Conservation (phyloP, 2,797 vertebrate species). For the Tamandua tetradactyla region DNA sequence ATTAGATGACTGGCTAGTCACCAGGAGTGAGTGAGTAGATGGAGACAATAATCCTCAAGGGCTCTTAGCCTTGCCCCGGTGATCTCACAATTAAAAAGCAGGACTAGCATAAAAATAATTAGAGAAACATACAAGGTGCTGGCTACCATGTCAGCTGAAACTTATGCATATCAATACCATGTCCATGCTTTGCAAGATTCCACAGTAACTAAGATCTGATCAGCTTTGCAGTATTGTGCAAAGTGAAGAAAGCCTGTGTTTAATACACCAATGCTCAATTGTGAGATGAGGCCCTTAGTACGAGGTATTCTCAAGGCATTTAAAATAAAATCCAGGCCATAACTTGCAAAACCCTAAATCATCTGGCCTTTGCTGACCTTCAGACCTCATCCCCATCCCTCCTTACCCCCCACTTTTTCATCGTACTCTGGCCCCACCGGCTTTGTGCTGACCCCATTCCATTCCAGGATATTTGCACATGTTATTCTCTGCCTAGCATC, state of each 20-base stretch:
- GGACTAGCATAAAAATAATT: not conserved
- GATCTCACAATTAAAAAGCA: conserved; percentile 12
- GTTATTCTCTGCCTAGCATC: not conserved
- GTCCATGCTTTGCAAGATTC: not conserved
- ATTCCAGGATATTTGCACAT: not conserved
- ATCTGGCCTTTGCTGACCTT: not conserved
- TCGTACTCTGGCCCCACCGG: too few relatives aligned
- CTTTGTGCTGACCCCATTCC: not conserved
- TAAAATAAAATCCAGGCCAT: not conserved
- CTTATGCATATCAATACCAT: not conserved
- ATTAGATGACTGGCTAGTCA: not conserved
- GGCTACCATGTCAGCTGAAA: not conserved
- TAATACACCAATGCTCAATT: not conserved
- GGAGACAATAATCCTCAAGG: not conserved
- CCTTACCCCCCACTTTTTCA: not conserved
- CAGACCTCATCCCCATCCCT: not conserved
- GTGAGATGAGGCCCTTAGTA: not conserved
- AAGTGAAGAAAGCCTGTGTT: not conserved
- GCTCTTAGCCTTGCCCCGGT: not conserved
- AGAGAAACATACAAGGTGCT: not conserved
- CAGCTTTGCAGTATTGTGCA: too few relatives aligned
- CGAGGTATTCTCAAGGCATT: not conserved
- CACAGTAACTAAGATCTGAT: not conserved
- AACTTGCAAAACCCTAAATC: not conserved
- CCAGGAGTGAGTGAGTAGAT: not conserved